phyloP scores from a whole-genome alignment of 2,797 vertebrate species.

The Coreius guichenoti region DNA sequence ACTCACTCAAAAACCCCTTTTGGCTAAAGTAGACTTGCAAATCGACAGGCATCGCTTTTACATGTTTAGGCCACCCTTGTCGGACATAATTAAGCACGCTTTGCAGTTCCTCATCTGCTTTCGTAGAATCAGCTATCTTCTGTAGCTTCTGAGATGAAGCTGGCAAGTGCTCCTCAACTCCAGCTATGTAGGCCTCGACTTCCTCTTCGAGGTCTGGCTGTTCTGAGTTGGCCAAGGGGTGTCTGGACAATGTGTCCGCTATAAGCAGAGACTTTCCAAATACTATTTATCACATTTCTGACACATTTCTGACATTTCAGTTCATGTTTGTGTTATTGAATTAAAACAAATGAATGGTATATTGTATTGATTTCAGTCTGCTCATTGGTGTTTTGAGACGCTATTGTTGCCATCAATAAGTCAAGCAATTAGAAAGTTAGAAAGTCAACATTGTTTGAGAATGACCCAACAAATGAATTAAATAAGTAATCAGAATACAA shows the following conservation, averaged over 20 bases:
- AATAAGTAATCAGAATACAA: not conserved
- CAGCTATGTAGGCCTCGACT: not conserved
- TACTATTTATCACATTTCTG: no score
- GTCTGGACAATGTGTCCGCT: not conserved
- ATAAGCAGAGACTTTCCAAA: not conserved
- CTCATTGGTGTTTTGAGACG: not conserved
- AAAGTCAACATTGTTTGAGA: not conserved
- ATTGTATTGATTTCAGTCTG: not conserved
- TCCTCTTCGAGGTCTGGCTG: not conserved
- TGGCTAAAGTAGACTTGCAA: not conserved
- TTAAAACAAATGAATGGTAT: not conserved
- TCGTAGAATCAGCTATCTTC: not conserved
- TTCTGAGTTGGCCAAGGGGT: not conserved
- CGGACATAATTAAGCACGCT: no score
- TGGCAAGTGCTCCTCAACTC: not conserved
- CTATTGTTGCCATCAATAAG: not conserved
- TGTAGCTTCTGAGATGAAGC: not conserved
- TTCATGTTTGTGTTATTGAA: not conserved
- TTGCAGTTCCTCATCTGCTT: not conserved
- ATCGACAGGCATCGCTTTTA: not conserved
- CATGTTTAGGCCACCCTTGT: no score
- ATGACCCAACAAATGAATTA: not conserved
- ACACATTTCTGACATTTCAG: not conserved
- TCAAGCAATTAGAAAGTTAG: not conserved
- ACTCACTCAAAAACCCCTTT: not conserved